Conservation (phyloP, 2,113 vertebrate species). For the Arizona elegans region DNA sequence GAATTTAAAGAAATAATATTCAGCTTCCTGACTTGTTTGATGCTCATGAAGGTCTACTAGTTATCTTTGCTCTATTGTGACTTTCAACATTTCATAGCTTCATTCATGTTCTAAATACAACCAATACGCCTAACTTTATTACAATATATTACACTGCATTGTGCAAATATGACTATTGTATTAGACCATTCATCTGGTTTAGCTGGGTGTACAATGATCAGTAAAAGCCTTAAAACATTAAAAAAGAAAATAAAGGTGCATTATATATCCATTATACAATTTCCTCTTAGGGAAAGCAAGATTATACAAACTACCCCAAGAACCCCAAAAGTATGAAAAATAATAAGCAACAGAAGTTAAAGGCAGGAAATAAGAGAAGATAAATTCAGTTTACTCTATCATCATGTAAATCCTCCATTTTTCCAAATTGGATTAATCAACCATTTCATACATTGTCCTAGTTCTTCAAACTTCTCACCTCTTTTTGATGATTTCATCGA, state of each 20-base stretch:
- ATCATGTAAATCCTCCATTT: background rate
- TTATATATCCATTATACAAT: background rate
- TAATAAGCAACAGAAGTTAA: background rate
- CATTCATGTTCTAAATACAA: background rate
- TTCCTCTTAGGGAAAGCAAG: background rate
- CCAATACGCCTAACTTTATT: background rate
- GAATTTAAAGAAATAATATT: background rate
- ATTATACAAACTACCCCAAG: background rate
- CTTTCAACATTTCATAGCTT: background rate
- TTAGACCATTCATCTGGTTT: background rate
- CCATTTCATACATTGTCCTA: background rate
- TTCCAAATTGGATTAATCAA: background rate
- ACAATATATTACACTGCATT: background rate
- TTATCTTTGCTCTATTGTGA: background rate
- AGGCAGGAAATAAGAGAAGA: background rate
- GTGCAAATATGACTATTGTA: background rate
- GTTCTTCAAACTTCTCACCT: background rate
- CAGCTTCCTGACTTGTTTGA: background rate
- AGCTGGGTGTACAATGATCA: background rate
- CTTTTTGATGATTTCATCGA: background rate
- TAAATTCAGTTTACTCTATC: background rate
- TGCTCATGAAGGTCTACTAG: background rate
- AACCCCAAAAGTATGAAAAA: background rate
- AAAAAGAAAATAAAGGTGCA: background rate
- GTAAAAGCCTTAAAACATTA: background rate